Evolutionary conservation across 2,888 invertebrate genomes (phyloP).

Genomic region (Eugnorisma glareosa): DNA sequence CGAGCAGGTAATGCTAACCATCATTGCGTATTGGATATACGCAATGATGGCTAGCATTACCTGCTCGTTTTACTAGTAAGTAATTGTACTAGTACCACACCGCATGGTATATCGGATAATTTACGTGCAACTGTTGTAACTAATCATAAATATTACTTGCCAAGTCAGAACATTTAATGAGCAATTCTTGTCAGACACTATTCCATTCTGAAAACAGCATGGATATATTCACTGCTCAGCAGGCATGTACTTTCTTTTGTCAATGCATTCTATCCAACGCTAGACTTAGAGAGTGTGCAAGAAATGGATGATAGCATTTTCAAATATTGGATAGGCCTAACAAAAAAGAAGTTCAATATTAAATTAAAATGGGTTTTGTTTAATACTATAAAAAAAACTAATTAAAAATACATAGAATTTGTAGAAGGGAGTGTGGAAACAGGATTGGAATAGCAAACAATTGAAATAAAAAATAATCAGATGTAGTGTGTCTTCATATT

Average conservation of each 20-base stretch:
- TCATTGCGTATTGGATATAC: background rate
- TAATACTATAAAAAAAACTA: too few species aligned
- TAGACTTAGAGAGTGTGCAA: conserved; percentile 12
- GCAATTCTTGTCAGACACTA: background rate
- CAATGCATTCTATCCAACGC: background rate
- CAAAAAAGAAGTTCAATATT: conserved; percentile 16
- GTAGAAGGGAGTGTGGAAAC: too few species aligned
- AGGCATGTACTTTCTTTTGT: conserved; percentile 12
- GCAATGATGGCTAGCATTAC: too few species aligned
- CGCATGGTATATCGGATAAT: background rate
- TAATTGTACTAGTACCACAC: conserved; percentile 10
- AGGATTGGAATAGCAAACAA: too few species aligned
- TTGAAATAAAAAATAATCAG: too few species aligned
- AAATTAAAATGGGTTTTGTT: too few species aligned
- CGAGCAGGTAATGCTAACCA: conserved; percentile 12
- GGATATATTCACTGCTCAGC: background rate
- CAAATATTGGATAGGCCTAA: background rate
- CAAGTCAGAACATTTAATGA: conserved; percentile 3
- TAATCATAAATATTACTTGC: conserved; percentile 15
- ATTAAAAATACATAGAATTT: too few species aligned
- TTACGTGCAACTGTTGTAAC: conserved; percentile 4
- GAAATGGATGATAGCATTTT: background rate
- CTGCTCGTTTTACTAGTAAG: too few species aligned
- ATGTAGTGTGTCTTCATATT: too few species aligned
- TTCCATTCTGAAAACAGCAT: conserved; percentile 16